Evolutionary conservation across 2,113 vertebrate species (phyloP), one percentile per base, ranked within the genome.

Genomic region (Channa argus): DNA sequence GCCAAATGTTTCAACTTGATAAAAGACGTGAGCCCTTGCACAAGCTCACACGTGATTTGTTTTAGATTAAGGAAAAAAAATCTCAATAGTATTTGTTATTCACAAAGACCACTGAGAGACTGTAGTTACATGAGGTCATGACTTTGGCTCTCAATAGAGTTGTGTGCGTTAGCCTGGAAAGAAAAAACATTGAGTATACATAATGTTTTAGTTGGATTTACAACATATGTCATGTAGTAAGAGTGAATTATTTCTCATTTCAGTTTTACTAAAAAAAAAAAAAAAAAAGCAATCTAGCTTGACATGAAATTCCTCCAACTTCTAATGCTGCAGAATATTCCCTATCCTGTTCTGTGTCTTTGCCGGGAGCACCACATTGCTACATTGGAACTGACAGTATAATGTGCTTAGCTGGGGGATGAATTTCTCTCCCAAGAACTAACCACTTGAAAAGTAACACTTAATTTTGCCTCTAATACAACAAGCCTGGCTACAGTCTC

Each of bases 381-480:
- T 87, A 80, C 77, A 86, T 83, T 68, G 61, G 61, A 75, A 76
- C 75, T 58, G 76, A 56, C 66, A 58, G 69, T 52, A 59, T 45
- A 63, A 52, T 69, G 56, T 78, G 47, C 73, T 74, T 55, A 68
- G 50, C 54, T 14, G 12, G 43, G 63, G 49, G 56, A 56, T 65
- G 63, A 51, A 15, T 56, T 71, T 49, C 45, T 80, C 56, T 74
- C 55, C 43, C n/a, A 60, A 63, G 24, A 73, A 51, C 53, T 67
- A 70, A 82, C 76, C 68, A 53, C 58, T 71, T 64, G 24, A 77
- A 70, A 77, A n/a, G 10, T 15, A 71, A 79, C 67, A 82, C 66
- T 84, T 83, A 56, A 83, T 79, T 74, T 79, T 7, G 54, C 64
- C 60, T 86, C 65, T 60, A 77, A 69, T 60, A 51, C 64, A 77